A percentile compares a stretch with the other conserved stretches of the same genome.
These are phyloP conservation scores for Gobionotothen gibberifrons DNA, from an alignment of 2,797 vertebrate species.

Conservation along the genomic window DNA sequence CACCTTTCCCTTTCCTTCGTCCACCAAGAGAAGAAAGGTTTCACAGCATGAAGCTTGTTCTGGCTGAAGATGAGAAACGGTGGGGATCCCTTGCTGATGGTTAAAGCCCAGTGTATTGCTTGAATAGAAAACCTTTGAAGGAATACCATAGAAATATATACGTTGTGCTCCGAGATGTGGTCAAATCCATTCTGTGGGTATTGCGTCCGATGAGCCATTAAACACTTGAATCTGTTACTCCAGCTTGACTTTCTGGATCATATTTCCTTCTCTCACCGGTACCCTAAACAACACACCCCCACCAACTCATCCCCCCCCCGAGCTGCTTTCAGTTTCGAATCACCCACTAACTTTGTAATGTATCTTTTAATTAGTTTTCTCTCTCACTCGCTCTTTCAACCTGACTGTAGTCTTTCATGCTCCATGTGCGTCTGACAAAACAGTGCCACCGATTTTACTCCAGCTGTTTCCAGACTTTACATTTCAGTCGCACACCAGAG, in stretches of 20 bases:
- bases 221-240: not conserved
- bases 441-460: not conserved
- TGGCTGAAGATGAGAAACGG: not conserved
- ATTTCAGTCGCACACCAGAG: not conserved
- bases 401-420: not conserved
- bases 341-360: slow-evolving; percentile 10
- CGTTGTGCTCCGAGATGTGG: not conserved
- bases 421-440: slow-evolving; percentile 6
- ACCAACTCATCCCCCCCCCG: not conserved
- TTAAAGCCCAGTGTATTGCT: not conserved
- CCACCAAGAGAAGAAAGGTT: slow-evolving; percentile 3
- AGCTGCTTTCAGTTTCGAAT: not conserved
- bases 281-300: not conserved
- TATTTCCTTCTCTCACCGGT: slow-evolving; percentile 1
- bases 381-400: not conserved
- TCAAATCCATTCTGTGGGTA: not conserved
- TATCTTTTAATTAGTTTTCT: slow-evolving; percentile 9
- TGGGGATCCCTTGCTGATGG: not conserved
- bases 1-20: not conserved
- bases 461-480: not conserved
- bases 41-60: not conserved
- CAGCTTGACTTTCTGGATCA: not conserved
- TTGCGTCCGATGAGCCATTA: not conserved
- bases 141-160: not conserved
- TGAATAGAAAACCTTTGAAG: not conserved